Evolutionary conservation across 2,888 invertebrate genomes (phyloP), one percentile per base, ranked within the genome.

Genomic region (Onthophagus sagittarius): DNA sequence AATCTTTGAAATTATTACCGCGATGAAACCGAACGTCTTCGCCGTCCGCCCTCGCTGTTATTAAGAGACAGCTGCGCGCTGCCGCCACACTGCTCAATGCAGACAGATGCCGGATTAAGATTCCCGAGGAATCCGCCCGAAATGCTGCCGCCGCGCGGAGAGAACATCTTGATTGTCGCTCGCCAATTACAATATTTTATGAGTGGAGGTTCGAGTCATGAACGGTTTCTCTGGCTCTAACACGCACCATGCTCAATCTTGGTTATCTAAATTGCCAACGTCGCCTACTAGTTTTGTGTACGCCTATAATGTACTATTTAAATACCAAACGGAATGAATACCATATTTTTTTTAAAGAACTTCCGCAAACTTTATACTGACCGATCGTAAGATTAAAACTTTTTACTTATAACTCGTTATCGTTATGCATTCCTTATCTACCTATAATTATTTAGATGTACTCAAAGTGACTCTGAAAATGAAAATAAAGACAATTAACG

Each of bases 131-230:
- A 71, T 71, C 63, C 71, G 33, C 63, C 71, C 71, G 63, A 71
- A 71, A 71, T 71, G 63, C 64, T 63, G 23, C 23, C 3, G 23
- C 23, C 23, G 23, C 23, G 23, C 23, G 23, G 23, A 32, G 31
- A 23, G 71, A 15, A 71, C 71, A 71, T 71, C 71, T 71, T 71
- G 71, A 71, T 71, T 71, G 63, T 31, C 31, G 31, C 71, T 71
- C 71, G 71, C 71, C 71, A 71, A 71, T 71, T 71, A 71, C 71
- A 15, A 71, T 71, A 71, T 71, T 71, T 71, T 71, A 71, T 31
- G 64, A 64, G 9, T 15, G 32, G 71, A 31, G 39, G 39, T 53
- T 53, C 39, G 39, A 53, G 39, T 53, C 39, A 53, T 53, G 39
- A 53, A 53, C 39, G 39, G 39, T 53, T 53, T 53, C 39, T 53